A percentile compares a stretch with the other conserved stretches of the same genome.
phyloP scores from a whole-genome alignment of 1,140 invertebrate species.

The Nymphalis io region DNA sequence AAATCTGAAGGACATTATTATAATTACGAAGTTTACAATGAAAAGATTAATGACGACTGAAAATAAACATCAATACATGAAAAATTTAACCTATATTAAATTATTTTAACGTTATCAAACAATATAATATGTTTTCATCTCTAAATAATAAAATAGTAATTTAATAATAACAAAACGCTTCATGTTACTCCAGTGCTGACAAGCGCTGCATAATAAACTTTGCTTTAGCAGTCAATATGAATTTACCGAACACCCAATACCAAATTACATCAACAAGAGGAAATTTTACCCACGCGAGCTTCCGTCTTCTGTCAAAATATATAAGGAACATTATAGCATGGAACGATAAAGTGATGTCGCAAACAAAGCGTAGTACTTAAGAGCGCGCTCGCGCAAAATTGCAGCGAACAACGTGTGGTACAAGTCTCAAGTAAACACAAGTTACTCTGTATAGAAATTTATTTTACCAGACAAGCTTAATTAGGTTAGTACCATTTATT shows the following conservation, averaged over 20 bases:
- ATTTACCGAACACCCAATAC: constrained; percentile 40
- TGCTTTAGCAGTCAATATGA: constrained; percentile 33
- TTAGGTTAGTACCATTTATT: no score
- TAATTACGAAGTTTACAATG: no score
- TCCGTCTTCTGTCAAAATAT: background rate
- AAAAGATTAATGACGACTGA: no score
- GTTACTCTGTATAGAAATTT: background rate
- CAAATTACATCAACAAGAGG: constrained; percentile 31
- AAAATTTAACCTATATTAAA: no score
- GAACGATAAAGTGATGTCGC: constrained; percentile 21
- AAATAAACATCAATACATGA: no score
- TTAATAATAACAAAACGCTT: constrained; percentile 1
- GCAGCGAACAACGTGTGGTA: constrained; percentile 36
- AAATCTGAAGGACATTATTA: no score
- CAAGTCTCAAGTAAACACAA: constrained; percentile 23
- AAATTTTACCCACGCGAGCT: background rate
- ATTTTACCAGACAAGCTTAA: no score
- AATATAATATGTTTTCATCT: background rate
- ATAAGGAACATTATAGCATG: constrained; percentile 39
- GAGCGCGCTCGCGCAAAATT: constrained; percentile 46
- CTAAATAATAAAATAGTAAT: background rate
- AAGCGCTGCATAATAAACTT: constrained; percentile 25
- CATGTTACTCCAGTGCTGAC: constrained; percentile 13
- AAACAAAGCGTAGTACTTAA: constrained; percentile 50
- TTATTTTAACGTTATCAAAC: no score